A percentile compares a stretch with the other conserved stretches of the same genome.
These are phyloP conservation scores for Prolemur simus DNA, from an alignment of 2,113 vertebrate species.

Conservation along the genomic window DNA sequence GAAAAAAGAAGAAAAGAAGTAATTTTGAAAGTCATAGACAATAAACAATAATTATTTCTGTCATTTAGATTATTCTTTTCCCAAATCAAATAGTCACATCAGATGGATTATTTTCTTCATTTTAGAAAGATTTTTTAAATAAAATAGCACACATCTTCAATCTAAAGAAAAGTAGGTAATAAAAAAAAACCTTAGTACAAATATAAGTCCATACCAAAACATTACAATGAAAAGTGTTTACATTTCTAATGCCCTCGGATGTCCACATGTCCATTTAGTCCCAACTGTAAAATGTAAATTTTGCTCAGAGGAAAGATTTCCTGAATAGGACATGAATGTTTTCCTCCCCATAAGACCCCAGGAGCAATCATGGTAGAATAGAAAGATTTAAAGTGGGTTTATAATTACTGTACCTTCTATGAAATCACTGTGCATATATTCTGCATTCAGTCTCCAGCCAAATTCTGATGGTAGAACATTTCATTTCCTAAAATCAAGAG, in stretches of 20 bases:
- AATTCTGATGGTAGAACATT: background rate
- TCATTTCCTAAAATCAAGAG: slow-evolving; percentile 4
- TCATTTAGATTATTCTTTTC: background rate
- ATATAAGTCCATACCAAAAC: background rate
- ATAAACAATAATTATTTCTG: background rate
- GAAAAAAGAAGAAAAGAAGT: background rate
- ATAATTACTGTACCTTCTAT: background rate
- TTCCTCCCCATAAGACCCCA: background rate
- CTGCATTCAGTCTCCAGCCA: background rate
- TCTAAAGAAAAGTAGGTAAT: background rate
- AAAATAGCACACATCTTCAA: background rate
- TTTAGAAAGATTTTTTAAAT: background rate
- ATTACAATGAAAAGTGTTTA: background rate
- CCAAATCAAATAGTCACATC: background rate
- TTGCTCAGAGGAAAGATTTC: background rate
- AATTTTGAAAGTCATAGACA: background rate
- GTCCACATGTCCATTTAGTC: background rate
- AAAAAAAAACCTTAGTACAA: background rate
- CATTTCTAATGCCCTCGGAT: background rate
- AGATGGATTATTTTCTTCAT: background rate
- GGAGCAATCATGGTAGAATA: background rate
- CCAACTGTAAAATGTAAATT: background rate
- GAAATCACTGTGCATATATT: background rate
- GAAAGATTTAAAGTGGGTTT: background rate
- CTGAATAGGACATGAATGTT: background rate